Evolutionary conservation across 1,140 invertebrate species (phyloP).

Genomic region (Heliconius hermathena): DNA sequence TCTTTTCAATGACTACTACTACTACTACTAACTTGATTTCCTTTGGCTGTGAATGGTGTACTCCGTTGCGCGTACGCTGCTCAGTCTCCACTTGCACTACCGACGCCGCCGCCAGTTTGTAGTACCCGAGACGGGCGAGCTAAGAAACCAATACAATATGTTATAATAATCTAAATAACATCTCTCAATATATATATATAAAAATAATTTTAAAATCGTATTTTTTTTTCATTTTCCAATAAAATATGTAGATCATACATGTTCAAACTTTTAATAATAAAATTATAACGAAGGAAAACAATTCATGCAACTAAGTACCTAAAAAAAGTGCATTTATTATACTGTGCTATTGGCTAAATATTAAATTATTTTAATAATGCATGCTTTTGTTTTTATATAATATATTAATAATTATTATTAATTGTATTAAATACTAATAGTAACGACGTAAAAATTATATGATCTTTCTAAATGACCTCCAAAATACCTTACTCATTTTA

Average conservation of each 20-base stretch:
- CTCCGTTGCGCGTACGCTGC: conserved; percentile 73
- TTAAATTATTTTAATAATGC: not conserved
- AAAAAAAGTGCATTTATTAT: not conserved
- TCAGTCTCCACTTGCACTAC: conserved; percentile 67
- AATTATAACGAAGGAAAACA: not conserved
- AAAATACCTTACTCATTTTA: no score
- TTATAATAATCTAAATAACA: not conserved
- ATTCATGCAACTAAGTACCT: not conserved
- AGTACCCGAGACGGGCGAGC: conserved; percentile 79
- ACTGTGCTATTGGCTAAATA: conserved; percentile 11
- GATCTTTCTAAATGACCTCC: no score
- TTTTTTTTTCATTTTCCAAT: not conserved
- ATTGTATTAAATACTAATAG: not conserved
- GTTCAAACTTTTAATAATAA: not conserved
- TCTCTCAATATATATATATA: not conserved
- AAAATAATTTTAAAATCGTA: not conserved
- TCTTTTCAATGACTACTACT: conserved; percentile 19
- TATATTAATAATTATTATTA: not conserved
- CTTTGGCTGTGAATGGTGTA: conserved; percentile 61
- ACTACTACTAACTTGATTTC: conserved; percentile 61
- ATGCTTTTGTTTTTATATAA: not conserved
- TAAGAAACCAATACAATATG: conserved; percentile 40
- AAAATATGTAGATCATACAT: not conserved
- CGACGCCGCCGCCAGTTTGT: conserved; percentile 79
- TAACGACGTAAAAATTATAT: no score